These are phyloP conservation scores for Falco novaeseelandiae DNA, from an alignment of 2,797 vertebrate species.

Conservation along the genomic window DNA sequence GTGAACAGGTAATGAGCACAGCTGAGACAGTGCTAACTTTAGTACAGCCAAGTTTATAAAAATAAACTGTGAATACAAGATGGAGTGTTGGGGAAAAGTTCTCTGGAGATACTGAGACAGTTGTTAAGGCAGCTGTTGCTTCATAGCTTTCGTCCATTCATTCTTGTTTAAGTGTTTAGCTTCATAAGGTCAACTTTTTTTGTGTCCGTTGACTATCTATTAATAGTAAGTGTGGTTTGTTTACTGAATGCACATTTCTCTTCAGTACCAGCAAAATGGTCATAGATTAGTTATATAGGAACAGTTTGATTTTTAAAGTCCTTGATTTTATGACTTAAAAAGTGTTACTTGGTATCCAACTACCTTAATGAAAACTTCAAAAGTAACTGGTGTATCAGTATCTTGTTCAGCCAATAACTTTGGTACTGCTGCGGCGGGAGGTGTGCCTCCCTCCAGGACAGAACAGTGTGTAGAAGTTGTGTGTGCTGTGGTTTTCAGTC, in stretches of 20 bases:
- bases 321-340: not conserved
- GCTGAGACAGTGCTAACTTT: slow-evolving; percentile 63
- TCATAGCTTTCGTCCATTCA: slow-evolving; percentile 10
- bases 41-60: slow-evolving; percentile 52
- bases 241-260: not conserved
- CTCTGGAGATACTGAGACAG: slow-evolving; percentile 1
- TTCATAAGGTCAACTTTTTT: not conserved
- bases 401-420: not conserved
- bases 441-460: not conserved
- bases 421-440: not conserved
- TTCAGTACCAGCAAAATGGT: not conserved
- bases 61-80: slow-evolving; percentile 61
- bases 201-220: not conserved
- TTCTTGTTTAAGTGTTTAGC: slow-evolving; percentile 34
- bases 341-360: not conserved
- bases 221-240: not conserved
- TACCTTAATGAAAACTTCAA: not conserved
- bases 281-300: not conserved
- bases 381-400: not conserved
- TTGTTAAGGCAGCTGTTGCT: slow-evolving; percentile 54
- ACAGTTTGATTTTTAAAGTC: not conserved
- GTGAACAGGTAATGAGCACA: slow-evolving; percentile 26
- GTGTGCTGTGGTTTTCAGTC: not conserved
- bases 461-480: not conserved
- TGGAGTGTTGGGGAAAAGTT: slow-evolving; percentile 19